Conservation (phyloP, 2,888 invertebrate genomes). For the Cosmopolites sordidus region DNA sequence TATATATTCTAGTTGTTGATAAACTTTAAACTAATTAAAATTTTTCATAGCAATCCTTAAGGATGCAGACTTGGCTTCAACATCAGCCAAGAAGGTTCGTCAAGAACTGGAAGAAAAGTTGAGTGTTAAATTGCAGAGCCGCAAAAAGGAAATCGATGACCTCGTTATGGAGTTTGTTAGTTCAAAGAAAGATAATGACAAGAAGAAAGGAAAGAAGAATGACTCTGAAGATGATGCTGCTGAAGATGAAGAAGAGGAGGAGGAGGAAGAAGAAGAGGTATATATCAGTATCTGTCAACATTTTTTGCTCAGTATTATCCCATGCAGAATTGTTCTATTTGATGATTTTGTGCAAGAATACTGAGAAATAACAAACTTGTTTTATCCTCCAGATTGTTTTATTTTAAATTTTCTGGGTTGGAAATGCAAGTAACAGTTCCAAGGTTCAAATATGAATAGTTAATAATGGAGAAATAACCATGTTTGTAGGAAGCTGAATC, state of each 20-base stretch:
- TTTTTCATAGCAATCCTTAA: slow-evolving; percentile 69
- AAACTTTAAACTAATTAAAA: too few relatives aligned
- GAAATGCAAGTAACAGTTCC: slow-evolving; percentile 3
- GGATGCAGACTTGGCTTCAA: slow-evolving; percentile 77
- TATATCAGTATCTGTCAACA: not conserved
- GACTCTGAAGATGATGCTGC: slow-evolving; percentile 52
- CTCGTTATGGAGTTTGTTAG: slow-evolving; percentile 76
- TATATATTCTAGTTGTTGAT: too few relatives aligned
- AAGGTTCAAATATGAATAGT: too few relatives aligned
- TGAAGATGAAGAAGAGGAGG: slow-evolving; percentile 49
- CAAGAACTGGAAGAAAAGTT: slow-evolving; percentile 79
- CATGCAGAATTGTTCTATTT: slow-evolving; percentile 3
- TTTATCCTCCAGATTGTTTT: slow-evolving; percentile 5
- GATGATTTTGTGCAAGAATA: slow-evolving; percentile 6
- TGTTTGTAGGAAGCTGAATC: slow-evolving; percentile 41
- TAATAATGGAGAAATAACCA: too few relatives aligned
- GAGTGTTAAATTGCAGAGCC: slow-evolving; percentile 67
- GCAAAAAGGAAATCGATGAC: slow-evolving; percentile 83
- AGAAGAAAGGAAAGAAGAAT: slow-evolving; percentile 48
- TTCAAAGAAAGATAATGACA: slow-evolving; percentile 47
- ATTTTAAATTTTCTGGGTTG: slow-evolving; percentile 4
- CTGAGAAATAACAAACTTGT: slow-evolving; percentile 4
- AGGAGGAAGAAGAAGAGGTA: slow-evolving; percentile 53
- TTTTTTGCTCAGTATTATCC: slow-evolving; percentile 5
- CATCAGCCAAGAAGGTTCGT: slow-evolving; percentile 86